A percentile compares a stretch with the other conserved stretches of the same genome.
phyloP scores from a whole-genome alignment of 2,888 invertebrate species.

The Onthophagus sagittarius region DNA sequence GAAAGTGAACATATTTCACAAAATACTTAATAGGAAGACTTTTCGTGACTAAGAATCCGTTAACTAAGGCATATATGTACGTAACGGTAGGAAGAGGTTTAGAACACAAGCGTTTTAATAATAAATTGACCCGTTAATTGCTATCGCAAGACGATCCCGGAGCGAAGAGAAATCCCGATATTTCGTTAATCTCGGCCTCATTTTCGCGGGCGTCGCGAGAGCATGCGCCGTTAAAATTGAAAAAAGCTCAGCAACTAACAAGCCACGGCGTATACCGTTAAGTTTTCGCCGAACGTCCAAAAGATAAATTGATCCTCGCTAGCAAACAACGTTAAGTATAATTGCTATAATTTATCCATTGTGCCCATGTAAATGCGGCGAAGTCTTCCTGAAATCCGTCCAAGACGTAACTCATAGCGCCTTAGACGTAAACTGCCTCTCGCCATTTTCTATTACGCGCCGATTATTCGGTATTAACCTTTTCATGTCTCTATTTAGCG shows the following conservation, averaged over 20 bases:
- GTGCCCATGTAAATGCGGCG: conserved; percentile 2
- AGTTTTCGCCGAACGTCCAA: background rate
- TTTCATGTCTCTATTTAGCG: background rate
- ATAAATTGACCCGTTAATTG: background rate
- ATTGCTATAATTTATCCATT: conserved; percentile 16
- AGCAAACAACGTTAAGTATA: conserved; percentile 16
- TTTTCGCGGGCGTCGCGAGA: background rate
- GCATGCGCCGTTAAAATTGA: background rate
- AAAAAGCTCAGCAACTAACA: background rate
- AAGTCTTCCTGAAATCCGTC: background rate
- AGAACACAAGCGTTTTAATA: background rate
- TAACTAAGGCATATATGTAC: background rate
- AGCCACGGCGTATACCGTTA: background rate
- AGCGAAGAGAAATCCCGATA: background rate
- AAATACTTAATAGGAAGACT: background rate
- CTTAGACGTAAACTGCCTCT: background rate
- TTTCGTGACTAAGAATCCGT: background rate
- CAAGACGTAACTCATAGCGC: background rate
- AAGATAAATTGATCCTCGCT: conserved; percentile 4
- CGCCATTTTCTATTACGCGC: background rate
- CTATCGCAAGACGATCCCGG: background rate
- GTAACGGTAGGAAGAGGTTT: background rate
- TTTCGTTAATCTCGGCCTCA: background rate
- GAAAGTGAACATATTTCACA: background rate
- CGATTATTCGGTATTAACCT: background rate